Base-by-base conservation (phyloP, 1,140 invertebrate genomes). In the Bombus consobrinus region DNA sequence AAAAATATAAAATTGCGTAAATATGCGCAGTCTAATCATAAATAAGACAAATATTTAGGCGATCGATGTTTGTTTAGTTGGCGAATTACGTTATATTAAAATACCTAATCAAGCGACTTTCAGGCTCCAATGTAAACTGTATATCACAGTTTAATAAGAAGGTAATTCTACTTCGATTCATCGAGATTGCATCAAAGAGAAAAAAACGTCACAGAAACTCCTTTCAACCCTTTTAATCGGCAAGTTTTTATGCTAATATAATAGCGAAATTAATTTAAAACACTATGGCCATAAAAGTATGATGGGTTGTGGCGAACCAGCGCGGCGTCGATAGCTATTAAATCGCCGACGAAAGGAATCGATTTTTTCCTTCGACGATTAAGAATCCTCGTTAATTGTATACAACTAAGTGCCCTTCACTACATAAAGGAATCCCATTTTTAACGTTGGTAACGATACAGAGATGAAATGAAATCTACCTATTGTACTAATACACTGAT, bases 381-480 rank as follows among this genome's bases (percentile, higher is more conserved):
- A 80, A 80, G 78, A 39, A 39, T 39, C 43, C 78, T 80, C 28
- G 64, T 80, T 80, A 80, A 80, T 69, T 71, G 66, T 53, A 80
- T 68, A 69, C 77, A 80, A 78, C 43, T 43, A 47, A 80, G 66
- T 53, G 28, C 28, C 25, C 25, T 53, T 53, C 37, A n/a, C 15
- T 41, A 34, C 15, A 64, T n/a, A 57, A 53, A 79, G 43, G 39
- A 62, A 15, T 2, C 8, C 0, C 39, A 15, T 34, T 28, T 12
- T 43, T 22, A 12, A 66, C 32, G 9, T 41, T 34, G 39, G 4
- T 25, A 43, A 13, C 15, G 9, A 25, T 43, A 39, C 2, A 43
- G n/a, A 25, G 32, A 25, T 8, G 22, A 32, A 62, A 76, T 59
- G 12, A 76, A 59, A 39, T 59, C 32, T 22, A 32, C 1, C 18